Conservation (phyloP, 2,113 vertebrate genomes). For the Ia io region DNA sequence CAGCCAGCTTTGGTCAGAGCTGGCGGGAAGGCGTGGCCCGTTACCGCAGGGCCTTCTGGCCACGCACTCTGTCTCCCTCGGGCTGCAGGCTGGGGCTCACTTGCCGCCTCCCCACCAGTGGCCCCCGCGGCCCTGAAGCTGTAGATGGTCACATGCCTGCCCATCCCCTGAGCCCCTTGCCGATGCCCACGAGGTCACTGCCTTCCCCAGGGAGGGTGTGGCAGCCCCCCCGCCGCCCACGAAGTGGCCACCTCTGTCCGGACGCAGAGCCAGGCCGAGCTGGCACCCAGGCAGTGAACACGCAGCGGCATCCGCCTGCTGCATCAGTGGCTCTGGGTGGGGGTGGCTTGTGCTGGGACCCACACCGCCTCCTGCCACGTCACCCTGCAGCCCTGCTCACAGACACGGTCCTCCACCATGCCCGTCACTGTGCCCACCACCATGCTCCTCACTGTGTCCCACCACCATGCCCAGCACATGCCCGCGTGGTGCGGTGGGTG, state of each 20-base stretch:
- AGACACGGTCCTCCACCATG: not conserved
- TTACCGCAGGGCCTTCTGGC: not conserved
- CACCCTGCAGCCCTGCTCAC: not conserved
- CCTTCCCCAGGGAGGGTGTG: fast-evolving
- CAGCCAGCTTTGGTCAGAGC: not conserved
- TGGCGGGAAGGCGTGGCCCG: not conserved
- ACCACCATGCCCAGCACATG: too few relatives aligned
- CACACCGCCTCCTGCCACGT: fast-evolving
- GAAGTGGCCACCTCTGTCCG: not conserved
- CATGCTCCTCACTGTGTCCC: too few relatives aligned
- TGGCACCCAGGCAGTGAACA: not conserved
- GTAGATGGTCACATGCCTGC: fast-evolving
- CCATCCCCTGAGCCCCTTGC: too few relatives aligned
- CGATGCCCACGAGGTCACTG: not conserved
- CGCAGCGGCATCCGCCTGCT: fast-evolving
- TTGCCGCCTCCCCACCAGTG: fast-evolving
- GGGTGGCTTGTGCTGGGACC: not conserved
- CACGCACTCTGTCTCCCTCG: too few relatives aligned
- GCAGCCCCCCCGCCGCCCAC: not conserved
- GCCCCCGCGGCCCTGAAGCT: not conserved
- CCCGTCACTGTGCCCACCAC: fast-evolving
- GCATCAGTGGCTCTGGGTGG: not conserved
- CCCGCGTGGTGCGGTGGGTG: not conserved
- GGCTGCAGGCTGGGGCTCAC: not conserved
- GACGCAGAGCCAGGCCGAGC: not conserved